Evolutionary conservation across 53 echinoderm and acorn worm species (phyloP).

Genomic region (Apostichopus leukothele): DNA sequence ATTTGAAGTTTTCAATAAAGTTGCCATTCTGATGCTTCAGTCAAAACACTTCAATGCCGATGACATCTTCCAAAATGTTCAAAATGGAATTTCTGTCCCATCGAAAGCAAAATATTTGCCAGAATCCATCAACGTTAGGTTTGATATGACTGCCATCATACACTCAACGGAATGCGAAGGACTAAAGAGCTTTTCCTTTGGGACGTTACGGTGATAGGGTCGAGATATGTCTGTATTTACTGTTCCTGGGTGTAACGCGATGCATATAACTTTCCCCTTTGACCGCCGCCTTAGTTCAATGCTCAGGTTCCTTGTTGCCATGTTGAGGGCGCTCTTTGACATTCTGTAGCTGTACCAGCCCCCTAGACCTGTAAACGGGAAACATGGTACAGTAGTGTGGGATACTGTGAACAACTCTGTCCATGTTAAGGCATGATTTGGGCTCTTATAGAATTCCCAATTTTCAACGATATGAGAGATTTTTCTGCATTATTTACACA

Average conservation of each 20-base stretch:
- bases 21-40: too few relatives aligned
- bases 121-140: conserved; percentile 61
- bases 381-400: neutral
- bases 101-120: conserved; percentile 83
- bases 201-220: conserved; percentile 82
- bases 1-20: too few relatives aligned
- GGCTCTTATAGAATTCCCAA: too few relatives aligned
- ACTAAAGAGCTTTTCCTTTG: conserved; percentile 66
- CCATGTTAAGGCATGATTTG: too few relatives aligned
- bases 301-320: conserved; percentile 91
- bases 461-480: too few relatives aligned
- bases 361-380: conserved; percentile 60
- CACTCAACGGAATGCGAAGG: conserved; percentile 64
- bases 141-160: conserved; percentile 62
- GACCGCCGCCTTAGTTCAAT: conserved; percentile 69
- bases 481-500: too few relatives aligned
- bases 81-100: conserved; percentile 74
- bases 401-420: neutral
- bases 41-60: too few relatives aligned
- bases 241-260: conserved; percentile 83
- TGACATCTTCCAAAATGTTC: neutral
- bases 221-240: conserved; percentile 83
- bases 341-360: conserved; percentile 98
- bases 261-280: conserved; percentile 66
- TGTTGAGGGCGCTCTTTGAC: conserved; percentile 94